These are phyloP conservation scores for Simalia tracyae DNA, from an alignment of 2,797 vertebrate species.

Conservation along the genomic window DNA sequence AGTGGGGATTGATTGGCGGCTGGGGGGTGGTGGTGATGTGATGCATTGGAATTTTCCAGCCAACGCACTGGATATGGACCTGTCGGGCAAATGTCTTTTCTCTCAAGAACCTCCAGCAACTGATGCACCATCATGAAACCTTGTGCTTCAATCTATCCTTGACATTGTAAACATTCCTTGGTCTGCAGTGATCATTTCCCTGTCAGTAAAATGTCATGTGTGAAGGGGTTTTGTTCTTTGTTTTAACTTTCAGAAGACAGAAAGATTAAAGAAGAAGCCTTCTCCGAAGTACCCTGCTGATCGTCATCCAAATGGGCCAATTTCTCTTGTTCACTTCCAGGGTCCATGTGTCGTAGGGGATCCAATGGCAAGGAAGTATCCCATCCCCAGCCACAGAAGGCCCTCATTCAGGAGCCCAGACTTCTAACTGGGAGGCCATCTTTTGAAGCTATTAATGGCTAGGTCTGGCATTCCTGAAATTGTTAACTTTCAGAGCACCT, in stretches of 20 bases:
- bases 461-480: constrained; percentile 48
- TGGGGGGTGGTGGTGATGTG: not conserved
- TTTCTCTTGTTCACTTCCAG: not conserved
- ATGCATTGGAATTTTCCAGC: not conserved
- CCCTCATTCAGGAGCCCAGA: not conserved
- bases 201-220: not conserved
- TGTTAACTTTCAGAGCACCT: constrained; percentile 59
- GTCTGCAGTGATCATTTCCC: not conserved
- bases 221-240: not conserved
- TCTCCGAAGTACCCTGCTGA: not conserved
- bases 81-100: not conserved
- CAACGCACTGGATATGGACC: not conserved
- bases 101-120: not conserved
- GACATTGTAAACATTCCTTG: not conserved
- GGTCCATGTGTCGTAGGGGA: not conserved
- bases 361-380: not conserved
- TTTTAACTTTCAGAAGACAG: not conserved
- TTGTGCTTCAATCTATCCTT: not conserved
- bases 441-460: constrained; percentile 4
- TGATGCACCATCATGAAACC: not conserved
- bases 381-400: not conserved
- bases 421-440: constrained; percentile 5
- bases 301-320: not conserved
- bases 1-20: accelerated
- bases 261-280: constrained; percentile 1